phyloP scores from a whole-genome alignment of 2,888 invertebrate genomes.

The Aelia acuminata region DNA sequence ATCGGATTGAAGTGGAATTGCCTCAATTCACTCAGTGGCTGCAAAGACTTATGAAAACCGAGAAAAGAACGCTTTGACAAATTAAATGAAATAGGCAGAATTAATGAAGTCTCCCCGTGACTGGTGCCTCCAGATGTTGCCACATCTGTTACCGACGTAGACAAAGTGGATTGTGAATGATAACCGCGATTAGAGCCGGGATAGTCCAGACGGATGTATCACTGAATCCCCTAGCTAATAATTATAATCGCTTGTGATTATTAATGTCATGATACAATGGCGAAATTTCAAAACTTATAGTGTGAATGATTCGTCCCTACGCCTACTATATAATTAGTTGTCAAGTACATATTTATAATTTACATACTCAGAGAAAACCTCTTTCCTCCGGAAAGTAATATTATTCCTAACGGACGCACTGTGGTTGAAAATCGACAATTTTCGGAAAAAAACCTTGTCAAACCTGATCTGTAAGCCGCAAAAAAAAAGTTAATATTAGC shows the following conservation, averaged over 20 bases:
- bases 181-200: not conserved
- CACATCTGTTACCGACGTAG: slow-evolving; percentile 18
- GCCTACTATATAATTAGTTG: not conserved
- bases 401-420: too few relatives aligned
- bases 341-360: too few relatives aligned
- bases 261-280: not conserved
- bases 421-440: too few relatives aligned
- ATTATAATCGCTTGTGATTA: not conserved
- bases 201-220: slow-evolving; percentile 2
- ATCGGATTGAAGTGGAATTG: not conserved
- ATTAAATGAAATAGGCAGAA: not conserved
- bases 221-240: not conserved
- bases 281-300: not conserved
- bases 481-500: too few relatives aligned
- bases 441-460: too few relatives aligned
- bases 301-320: not conserved
- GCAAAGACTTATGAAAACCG: not conserved
- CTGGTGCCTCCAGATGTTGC: slow-evolving; percentile 4
- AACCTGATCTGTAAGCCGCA: too few relatives aligned
- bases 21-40: not conserved
- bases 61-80: slow-evolving; percentile 19
- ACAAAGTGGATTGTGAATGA: slow-evolving; percentile 28
- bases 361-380: too few relatives aligned
- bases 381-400: too few relatives aligned
- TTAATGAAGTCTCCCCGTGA: not conserved